Evolutionary conservation across 1,140 invertebrate genomes (phyloP).

Genomic region (Mamestra configurata): DNA sequence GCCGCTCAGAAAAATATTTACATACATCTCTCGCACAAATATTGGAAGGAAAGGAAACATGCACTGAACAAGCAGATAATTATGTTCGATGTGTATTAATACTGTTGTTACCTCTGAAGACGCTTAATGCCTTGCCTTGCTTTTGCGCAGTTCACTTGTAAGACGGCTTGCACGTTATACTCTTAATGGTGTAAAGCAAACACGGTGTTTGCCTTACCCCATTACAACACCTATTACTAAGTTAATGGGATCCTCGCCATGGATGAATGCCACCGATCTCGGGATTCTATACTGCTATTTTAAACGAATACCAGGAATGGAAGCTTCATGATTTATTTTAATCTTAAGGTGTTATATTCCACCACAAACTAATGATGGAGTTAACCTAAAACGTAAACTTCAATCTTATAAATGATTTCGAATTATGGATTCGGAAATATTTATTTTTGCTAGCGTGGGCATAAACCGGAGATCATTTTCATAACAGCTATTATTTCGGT

Average conservation of each 20-base stretch:
- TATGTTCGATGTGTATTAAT: constrained; percentile 59
- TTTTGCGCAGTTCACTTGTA: constrained; percentile 33
- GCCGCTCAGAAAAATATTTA: constrained; percentile 81
- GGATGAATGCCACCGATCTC: constrained; percentile 1
- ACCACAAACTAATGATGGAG: constrained; percentile 3
- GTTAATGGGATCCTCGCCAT: constrained; percentile 21
- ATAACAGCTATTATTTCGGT: constrained; percentile 23
- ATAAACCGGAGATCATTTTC: not conserved
- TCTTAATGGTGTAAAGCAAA: not conserved
- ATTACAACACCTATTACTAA: constrained; percentile 46
- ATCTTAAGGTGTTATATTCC: constrained; percentile 18
- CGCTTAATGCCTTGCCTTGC: not conserved
- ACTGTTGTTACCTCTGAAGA: constrained; percentile 49
- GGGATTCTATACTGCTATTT: not conserved
- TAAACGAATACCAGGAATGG: constrained; percentile 27
- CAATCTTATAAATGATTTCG: not conserved
- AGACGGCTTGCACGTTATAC: constrained; percentile 3
- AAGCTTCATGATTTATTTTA: constrained; percentile 33
- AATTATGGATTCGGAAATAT: no score
- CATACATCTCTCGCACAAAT: constrained; percentile 72
- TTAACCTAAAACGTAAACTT: not conserved
- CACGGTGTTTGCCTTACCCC: constrained; percentile 21
- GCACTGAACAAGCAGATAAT: constrained; percentile 53
- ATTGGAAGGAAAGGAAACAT: constrained; percentile 64
- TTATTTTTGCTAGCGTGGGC: not conserved